Evolutionary conservation across 2,888 invertebrate species (phyloP).

Genomic region (Drosophila seclusa): DNA sequence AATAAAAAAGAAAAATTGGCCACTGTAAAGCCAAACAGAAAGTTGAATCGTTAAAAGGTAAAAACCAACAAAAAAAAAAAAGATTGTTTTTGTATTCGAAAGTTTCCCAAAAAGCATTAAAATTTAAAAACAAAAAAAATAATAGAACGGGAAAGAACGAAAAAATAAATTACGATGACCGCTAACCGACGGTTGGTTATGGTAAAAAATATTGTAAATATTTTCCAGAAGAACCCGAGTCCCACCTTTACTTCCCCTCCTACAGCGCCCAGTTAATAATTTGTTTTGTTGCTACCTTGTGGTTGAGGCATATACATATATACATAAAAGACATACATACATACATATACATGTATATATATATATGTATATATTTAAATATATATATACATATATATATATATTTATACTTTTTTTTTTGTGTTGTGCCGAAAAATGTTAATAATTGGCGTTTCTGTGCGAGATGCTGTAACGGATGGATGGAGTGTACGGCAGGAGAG

Average conservation of each 20-base stretch:
- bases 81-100: slow-evolving; percentile 39
- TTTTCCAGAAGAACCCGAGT: slow-evolving; percentile 6
- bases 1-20: slow-evolving; percentile 57
- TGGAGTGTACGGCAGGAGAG: not conserved
- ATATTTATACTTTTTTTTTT: slow-evolving; percentile 28
- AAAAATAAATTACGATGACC: slow-evolving; percentile 24
- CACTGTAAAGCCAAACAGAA: slow-evolving; percentile 48
- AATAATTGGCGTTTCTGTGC: slow-evolving; percentile 69
- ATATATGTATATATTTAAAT: not conserved
- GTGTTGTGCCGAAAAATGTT: slow-evolving; percentile 57
- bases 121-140: slow-evolving; percentile 51
- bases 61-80: slow-evolving; percentile 17
- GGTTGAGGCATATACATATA: slow-evolving; percentile 28
- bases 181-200: slow-evolving; percentile 33
- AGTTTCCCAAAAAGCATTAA: slow-evolving; percentile 69
- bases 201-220: slow-evolving; percentile 54
- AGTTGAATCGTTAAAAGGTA: slow-evolving; percentile 70
- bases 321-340: not conserved
- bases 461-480: slow-evolving; percentile 4
- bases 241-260: not conserved
- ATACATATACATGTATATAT: not conserved
- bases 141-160: not conserved
- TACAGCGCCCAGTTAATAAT: slow-evolving; percentile 48
- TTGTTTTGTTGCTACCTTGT: slow-evolving; percentile 64
- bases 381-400: not conserved